A percentile compares a stretch with the other conserved stretches of the same genome.
Evolutionary conservation across 2,888 invertebrate species (phyloP).

Genomic region (Quadroppia sp.): DNA sequence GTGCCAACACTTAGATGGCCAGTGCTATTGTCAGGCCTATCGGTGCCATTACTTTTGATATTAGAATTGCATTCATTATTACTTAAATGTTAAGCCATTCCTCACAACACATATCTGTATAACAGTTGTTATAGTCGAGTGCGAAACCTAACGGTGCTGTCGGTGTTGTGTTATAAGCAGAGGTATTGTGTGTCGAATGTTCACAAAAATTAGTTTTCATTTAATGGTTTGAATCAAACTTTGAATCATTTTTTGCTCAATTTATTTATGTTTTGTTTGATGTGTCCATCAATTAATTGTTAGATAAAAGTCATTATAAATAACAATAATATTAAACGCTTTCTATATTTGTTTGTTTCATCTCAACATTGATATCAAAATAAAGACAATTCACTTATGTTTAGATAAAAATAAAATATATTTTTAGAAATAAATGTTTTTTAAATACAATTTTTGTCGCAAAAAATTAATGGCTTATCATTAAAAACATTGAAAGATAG

Average conservation of each 20-base stretch:
- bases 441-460: too few species aligned
- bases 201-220: neutral
- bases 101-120: too few species aligned
- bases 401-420: too few species aligned
- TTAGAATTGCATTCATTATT: neutral
- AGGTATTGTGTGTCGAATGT: neutral
- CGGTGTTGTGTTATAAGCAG: neutral
- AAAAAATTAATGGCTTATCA: too few species aligned
- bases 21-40: neutral
- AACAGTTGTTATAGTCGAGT: neutral
- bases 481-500: too few species aligned
- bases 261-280: neutral
- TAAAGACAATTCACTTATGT: too few species aligned
- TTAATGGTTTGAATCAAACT: neutral
- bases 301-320: constrained; percentile 7
- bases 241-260: neutral
- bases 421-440: too few species aligned
- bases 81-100: constrained; percentile 21
- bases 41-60: constrained; percentile 9
- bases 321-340: constrained; percentile 19
- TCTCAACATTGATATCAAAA: too few species aligned
- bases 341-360: too few species aligned
- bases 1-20: constrained; percentile 16
- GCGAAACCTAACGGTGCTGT: neutral
- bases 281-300: constrained; percentile 12